Base-by-base conservation (phyloP, 1,140 invertebrate species). In the Papilio helenus region DNA sequence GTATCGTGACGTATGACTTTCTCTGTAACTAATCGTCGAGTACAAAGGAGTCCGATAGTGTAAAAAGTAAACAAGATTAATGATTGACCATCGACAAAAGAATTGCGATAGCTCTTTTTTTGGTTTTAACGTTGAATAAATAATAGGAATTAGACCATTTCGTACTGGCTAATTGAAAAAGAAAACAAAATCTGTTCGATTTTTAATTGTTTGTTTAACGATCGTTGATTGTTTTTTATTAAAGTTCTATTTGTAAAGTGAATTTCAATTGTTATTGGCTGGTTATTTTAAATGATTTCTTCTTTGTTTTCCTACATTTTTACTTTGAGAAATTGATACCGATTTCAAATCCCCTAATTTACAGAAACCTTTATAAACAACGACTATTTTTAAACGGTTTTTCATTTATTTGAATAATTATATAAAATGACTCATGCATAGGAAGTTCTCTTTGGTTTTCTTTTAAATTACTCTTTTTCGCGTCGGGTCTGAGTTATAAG, bases 21-120 rank as follows among this genome's bases (percentile, higher is more conserved):
- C 61, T 68, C 61, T 29, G 61, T 68, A 68, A 68, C 61, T 26
- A 68, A 34, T 68, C 61, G 23, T 29, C 14, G 26, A 16, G 23
- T 14, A 68, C 61, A 68, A 68, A 68, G 58, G 61, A 29, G 29
- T n/a, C 14, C 3, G 16, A 29, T 18, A 29, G 14, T 26, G 58
- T 26, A 16, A 68, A 29, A 68, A 68, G 26, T 68, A 68, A 68
- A 68, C 14, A 68, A 68, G 14, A 29, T 68, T 29, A 68, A 68
- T 68, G 26, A 34, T 16, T 10, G 51, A 55, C 5, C 23, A 68
- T 68, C 26, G 61, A 29, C 14, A 68, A 68, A 29, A 68, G 61
- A 34, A 26, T 12, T 61, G 20, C 23, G 58, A 26, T 61, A 0
- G 8, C 8, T 39, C 34, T 39, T 68, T 68, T 68, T 68, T 68